Evolutionary conservation across 1,140 invertebrate species (phyloP), one percentile per base, ranked within the genome.

Genomic region (Apis laboriosa): DNA sequence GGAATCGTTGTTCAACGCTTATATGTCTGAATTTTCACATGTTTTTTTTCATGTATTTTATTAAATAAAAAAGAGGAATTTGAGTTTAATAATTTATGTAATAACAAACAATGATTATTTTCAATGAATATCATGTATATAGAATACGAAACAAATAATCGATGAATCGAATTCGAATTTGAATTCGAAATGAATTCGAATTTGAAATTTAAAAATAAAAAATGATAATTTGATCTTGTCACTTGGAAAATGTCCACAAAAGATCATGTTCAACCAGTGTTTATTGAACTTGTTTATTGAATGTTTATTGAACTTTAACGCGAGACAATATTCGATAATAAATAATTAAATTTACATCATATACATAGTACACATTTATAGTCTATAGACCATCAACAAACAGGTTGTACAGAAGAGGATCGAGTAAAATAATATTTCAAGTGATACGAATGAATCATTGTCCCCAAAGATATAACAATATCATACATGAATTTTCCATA

Each of bases 401-500:
- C 58, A 61, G 49, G 21, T 53, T 56, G 24, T 17, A 2, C 55
- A 34, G 9, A 43, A 74, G 19, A 21, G 72, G 15, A 49, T 61
- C 72, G 56, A 61, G 70, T 53, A 55, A 75, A 60, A 75, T 75
- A 75, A 60, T 61, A 75, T 61, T 75, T 75, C 72, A 49, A 75
- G 56, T 49, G 56, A 4, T 7, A 28, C 72, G 51, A 75, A 75
- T 58, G 72, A 61, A 75, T 28, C 21, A 75, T 61, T 61, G 34
- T 49, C n/a, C 51, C 51, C 1, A 9, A 11, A 55, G 49, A 24
- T 55, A 12, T 13, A 9, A 7, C 24, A 13, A 60, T 12, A 43
- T 43, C 12, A 13, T n/a, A 49, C 34, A 34, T n/a, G 34, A 49
- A 75, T 75, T 73, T 49, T 1, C 34, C 7, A 24, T n/a, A 12